A percentile compares a stretch with the other conserved stretches of the same genome.
Conservation (phyloP, 2,113 vertebrate genomes). For the Elephas maximus region DNA sequence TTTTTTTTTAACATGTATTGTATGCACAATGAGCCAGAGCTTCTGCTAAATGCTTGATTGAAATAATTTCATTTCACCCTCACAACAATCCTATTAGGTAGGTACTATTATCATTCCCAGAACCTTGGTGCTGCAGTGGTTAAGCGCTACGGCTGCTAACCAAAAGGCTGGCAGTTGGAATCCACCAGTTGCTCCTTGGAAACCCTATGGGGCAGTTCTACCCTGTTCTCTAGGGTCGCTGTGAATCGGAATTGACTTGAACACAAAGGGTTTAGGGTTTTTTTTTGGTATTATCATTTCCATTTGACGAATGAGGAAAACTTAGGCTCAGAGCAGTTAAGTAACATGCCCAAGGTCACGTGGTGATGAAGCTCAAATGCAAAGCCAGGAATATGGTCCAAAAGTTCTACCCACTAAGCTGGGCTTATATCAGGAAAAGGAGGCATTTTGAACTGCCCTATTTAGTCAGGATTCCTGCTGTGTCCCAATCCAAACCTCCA, state of each 20-base stretch:
- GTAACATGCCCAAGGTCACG: not conserved
- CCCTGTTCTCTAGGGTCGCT: no score
- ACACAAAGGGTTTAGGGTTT: no score
- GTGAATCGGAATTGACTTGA: no score
- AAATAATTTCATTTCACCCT: conserved; percentile 54
- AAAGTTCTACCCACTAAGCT: not conserved
- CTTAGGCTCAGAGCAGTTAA: not conserved
- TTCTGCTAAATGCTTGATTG: not conserved
- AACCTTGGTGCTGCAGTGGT: no score
- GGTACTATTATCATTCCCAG: not conserved
- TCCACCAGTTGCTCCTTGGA: no score
- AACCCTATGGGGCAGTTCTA: no score
- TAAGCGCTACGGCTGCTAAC: no score
- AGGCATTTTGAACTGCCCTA: conserved; percentile 16
- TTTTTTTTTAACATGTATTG: not conserved
- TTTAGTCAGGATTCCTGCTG: not conserved
- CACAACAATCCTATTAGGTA: conserved; percentile 12
- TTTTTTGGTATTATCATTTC: not conserved
- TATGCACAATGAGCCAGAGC: not conserved
- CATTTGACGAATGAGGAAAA: conserved; percentile 52
- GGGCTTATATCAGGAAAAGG: conserved; percentile 25
- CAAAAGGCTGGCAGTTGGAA: no score
- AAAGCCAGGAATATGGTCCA: conserved; percentile 1
- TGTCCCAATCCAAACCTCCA: not conserved
- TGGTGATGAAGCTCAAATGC: not conserved